phyloP scores from a whole-genome alignment of 1,140 invertebrate species.

The Heterodera schachtii region DNA sequence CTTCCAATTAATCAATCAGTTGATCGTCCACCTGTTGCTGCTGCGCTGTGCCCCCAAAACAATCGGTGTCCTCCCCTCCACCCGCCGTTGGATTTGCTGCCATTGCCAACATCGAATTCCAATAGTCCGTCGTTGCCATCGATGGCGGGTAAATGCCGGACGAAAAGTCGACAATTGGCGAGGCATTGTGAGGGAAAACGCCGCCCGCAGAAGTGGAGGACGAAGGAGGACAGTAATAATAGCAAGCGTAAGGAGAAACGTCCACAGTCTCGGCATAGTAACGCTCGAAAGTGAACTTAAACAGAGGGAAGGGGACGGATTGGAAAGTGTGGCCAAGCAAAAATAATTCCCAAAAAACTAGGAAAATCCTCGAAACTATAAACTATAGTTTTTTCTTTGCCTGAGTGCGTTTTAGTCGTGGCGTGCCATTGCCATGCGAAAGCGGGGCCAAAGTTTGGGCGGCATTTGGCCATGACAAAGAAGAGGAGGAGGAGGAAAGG shows the following conservation, averaged over 20 bases:
- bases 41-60: background rate
- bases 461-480: background rate
- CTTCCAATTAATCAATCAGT: background rate
- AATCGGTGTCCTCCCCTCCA: background rate
- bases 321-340: too few relatives aligned
- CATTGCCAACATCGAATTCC: slow-evolving; percentile 2
- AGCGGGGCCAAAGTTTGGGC: background rate
- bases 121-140: background rate
- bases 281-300: slow-evolving; percentile 7
- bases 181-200: background rate
- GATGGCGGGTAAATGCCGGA: background rate
- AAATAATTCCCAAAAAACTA: too few relatives aligned
- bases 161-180: background rate
- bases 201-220: background rate
- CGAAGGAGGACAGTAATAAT: background rate
- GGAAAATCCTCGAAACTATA: background rate
- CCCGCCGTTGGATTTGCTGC: background rate
- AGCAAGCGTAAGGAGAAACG: background rate
- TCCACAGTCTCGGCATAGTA: slow-evolving; percentile 6
- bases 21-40: background rate
- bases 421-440: background rate
- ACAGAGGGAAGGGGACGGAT: background rate
- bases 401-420: slow-evolving; percentile 2
- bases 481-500: background rate
- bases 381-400: background rate